Evolutionary conservation across 2,888 invertebrate species (phyloP).

Genomic region (Eupithecia centaureata): DNA sequence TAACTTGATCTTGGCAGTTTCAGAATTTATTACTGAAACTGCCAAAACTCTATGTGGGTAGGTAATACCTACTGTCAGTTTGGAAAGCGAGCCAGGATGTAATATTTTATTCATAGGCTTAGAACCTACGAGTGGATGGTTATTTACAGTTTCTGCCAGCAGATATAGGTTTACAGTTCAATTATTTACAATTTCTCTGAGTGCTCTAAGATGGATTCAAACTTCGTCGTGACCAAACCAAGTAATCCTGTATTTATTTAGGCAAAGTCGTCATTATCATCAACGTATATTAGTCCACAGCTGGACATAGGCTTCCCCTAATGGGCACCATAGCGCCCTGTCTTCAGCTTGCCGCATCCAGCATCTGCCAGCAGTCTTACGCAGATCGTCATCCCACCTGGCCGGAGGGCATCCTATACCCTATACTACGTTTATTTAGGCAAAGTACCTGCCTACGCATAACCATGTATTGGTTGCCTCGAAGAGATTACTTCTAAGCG

Average conservation of each 20-base stretch:
- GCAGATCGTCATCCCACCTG: too few species aligned
- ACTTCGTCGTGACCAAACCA: neutral
- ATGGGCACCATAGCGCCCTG: too few species aligned
- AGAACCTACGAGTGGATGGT: neutral
- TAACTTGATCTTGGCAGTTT: neutral
- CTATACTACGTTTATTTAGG: too few species aligned
- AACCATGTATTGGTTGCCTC: too few species aligned
- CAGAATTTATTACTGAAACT: too few species aligned
- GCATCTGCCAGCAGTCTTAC: too few species aligned
- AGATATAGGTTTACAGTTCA: neutral
- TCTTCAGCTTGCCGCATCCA: too few species aligned
- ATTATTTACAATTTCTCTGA: neutral
- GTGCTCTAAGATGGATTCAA: neutral
- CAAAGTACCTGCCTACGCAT: too few species aligned
- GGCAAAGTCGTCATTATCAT: neutral
- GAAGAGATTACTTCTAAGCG: too few species aligned
- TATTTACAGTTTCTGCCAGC: conserved; percentile 5
- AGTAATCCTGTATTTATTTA: neutral
- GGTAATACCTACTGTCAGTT: neutral
- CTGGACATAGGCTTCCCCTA: too few species aligned
- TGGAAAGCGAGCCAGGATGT: neutral
- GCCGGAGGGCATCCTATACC: too few species aligned
- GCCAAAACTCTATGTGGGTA: neutral
- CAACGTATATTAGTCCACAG: too few species aligned
- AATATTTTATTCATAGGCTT: conserved; percentile 9